Evolutionary conservation across 2,113 vertebrate genomes (phyloP).

Genomic region (Sturnira hondurensis): DNA sequence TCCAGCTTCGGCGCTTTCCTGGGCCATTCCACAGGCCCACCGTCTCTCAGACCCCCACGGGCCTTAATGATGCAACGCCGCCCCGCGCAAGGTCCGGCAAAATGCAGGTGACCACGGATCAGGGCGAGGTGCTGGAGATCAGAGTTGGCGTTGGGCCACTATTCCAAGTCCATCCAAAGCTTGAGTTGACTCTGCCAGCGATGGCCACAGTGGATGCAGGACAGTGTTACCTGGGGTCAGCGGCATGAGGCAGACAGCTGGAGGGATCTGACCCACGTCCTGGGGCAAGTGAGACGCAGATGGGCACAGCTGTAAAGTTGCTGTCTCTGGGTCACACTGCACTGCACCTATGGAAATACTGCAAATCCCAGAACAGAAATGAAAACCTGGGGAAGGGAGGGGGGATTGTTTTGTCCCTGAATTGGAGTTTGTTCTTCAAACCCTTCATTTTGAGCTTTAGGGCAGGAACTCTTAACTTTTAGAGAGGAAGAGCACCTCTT

Average conservation of each 20-base stretch:
- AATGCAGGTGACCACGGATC: background rate
- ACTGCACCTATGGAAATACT: background rate
- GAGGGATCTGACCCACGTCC: background rate
- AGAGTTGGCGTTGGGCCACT: background rate
- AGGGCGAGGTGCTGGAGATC: background rate
- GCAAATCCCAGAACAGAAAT: background rate
- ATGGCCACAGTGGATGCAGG: background rate
- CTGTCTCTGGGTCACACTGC: background rate
- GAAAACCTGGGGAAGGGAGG: background rate
- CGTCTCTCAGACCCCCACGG: accelerated
- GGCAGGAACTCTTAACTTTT: background rate
- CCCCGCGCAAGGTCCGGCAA: background rate
- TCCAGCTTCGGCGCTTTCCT: background rate
- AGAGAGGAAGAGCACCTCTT: background rate
- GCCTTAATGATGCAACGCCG: background rate
- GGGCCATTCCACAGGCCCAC: background rate
- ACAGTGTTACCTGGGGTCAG: background rate
- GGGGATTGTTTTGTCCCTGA: background rate
- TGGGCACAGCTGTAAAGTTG: background rate
- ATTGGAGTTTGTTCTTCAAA: background rate
- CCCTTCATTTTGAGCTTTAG: background rate
- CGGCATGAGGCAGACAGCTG: background rate
- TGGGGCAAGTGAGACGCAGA: background rate
- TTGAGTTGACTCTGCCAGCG: background rate
- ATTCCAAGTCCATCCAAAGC: background rate